Conservation (phyloP, 2,113 vertebrate genomes). For the Lampris incognitus region DNA sequence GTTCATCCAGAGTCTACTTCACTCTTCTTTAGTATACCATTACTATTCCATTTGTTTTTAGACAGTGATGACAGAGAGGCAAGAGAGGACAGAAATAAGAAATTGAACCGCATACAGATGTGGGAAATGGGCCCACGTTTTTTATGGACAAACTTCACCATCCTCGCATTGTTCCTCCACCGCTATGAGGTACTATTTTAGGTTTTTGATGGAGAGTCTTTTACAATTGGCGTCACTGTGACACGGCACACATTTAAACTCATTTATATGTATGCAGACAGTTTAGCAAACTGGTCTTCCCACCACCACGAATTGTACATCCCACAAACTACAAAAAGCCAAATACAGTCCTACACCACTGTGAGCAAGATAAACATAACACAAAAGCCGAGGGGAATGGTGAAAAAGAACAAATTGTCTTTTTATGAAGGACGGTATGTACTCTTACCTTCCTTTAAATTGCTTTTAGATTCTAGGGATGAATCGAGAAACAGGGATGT, state of each 20-base stretch:
- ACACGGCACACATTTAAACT: not conserved
- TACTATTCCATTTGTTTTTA: not conserved
- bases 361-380: slow-evolving; percentile 1
- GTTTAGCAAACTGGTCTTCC: not conserved
- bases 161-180: not conserved
- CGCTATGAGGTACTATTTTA: not conserved
- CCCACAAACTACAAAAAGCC: not conserved
- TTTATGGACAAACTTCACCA: not conserved
- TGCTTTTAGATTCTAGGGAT: slow-evolving; percentile 5
- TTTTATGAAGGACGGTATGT: not conserved
- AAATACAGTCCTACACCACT: not conserved
- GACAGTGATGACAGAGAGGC: not conserved
- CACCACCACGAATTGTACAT: not conserved
- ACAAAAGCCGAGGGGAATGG: not conserved
- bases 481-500: not conserved
- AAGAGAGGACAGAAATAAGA: too few species aligned
- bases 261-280: not conserved
- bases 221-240: not conserved
- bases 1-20: not conserved
- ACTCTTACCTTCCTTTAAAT: not conserved
- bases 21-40: not conserved
- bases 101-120: too few species aligned
- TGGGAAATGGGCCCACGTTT: not conserved
- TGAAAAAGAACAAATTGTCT: not conserved
- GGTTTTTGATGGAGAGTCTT: not conserved